Percentiles rank a stretch among this genome's conserved stretches.
Evolutionary conservation across 2,797 vertebrate species (phyloP).

Genomic region (Malurus leucopterus): DNA sequence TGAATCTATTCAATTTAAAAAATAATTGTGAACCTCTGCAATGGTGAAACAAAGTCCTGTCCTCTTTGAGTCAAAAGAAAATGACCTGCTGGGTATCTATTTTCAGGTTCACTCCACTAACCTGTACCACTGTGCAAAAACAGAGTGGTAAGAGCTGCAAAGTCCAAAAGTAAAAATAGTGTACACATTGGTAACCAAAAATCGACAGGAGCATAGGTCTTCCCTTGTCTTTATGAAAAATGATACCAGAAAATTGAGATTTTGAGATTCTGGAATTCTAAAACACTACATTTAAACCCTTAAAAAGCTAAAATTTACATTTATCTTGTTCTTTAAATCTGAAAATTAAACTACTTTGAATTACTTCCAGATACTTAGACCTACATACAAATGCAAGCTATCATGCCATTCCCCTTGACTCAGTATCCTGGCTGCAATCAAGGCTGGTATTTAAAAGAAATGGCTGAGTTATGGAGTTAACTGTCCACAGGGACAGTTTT

Average conservation of each 20-base stretch:
- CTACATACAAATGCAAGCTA: background rate
- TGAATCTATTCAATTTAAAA: background rate
- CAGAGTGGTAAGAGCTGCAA: background rate
- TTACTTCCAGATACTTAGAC: background rate
- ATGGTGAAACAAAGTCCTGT: background rate
- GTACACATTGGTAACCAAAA: background rate
- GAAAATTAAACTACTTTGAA: background rate
- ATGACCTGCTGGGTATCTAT: background rate
- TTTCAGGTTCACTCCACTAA: background rate
- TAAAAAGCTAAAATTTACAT: background rate
- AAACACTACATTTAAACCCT: background rate
- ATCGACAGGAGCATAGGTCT: background rate
- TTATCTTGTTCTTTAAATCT: background rate
- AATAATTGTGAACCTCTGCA: background rate
- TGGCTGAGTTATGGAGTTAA: background rate
- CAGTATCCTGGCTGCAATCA: background rate
- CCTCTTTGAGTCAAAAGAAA: background rate
- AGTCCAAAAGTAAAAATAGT: background rate
- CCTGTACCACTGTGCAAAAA: background rate
- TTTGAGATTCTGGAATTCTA: background rate
- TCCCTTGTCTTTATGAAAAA: background rate
- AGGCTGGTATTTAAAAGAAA: constrained; percentile 32
- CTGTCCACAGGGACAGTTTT: background rate
- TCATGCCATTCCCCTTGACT: background rate
- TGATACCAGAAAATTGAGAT: background rate